A percentile compares a stretch with the other conserved stretches of the same genome.
phyloP scores from a whole-genome alignment of 2,797 vertebrate species.

The Buphagus erythrorhynchus region DNA sequence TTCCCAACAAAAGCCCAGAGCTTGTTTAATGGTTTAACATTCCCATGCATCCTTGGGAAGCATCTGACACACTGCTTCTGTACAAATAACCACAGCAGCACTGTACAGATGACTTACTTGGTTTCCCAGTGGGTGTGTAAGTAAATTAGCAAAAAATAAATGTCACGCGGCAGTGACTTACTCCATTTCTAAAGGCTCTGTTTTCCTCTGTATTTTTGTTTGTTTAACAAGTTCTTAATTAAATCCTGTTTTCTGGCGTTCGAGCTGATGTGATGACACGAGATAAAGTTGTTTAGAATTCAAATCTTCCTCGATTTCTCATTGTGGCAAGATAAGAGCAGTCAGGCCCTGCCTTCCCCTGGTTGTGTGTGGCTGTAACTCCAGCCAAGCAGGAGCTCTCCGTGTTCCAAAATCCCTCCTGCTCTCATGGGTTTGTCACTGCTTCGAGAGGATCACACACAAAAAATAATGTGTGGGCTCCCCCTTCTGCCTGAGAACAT shows the following conservation, averaged over 20 bases:
- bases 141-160: constrained; percentile 53
- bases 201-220: constrained; percentile 20
- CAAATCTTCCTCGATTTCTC: background rate
- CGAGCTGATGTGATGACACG: background rate
- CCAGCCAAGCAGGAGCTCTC: background rate
- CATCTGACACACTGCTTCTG: background rate
- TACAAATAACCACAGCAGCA: background rate
- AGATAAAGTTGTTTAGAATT: constrained; percentile 12
- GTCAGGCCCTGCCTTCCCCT: background rate
- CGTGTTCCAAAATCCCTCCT: background rate
- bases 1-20: background rate
- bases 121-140: constrained; percentile 24
- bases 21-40: background rate
- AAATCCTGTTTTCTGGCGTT: background rate
- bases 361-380: background rate
- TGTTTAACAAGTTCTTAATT: constrained; percentile 21
- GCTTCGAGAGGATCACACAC: background rate
- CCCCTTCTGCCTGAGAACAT: constrained; percentile 47
- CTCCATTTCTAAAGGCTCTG: background rate
- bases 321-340: background rate
- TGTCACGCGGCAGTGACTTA: background rate
- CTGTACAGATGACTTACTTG: background rate
- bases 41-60: background rate
- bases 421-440: background rate
- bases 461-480: constrained; percentile 48